Evolutionary conservation across 1,140 invertebrate species (phyloP), one percentile per base, ranked within the genome.

Genomic region (Cyphomyrmex costatus): DNA sequence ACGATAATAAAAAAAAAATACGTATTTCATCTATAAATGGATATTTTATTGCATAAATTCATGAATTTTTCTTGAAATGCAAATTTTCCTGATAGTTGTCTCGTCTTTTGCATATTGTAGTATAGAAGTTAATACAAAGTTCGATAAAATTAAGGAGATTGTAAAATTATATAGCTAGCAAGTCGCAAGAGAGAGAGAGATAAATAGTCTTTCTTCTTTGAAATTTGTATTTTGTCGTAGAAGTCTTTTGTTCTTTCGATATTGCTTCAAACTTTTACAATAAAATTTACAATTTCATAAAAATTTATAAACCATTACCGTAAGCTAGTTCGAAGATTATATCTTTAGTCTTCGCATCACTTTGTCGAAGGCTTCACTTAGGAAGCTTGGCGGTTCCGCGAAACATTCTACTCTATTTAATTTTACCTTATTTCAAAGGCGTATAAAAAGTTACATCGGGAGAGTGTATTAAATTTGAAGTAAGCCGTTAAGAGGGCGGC

Each of bases 381-480:
- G 30, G 33, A 46, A 46, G 16, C 46, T 19, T 33, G 46, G 21
- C n/a, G 42, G 19, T 14, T 27, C 16, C 24, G 58, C 36, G 33
- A 70, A 80, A 58, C 46, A 56, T 80, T 80, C 21, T 33, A 30
- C 19, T 68, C 8, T 51, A 53, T 61, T 79, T 36, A 79, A 24
- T 30, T 24, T 51, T 46, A 49, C n/a, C 53, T 61, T 49, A 61
- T 74, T 60, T 30, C 24, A 2, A 70, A 56, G 10, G 78, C 21
- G 79, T 24, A 14, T 74, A 83, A 83, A 68, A 73, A 83, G 74
- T 74, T 83, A 83, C 53, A 21, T 61, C 19, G 42, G 4, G 16
- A 12, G 27, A 42, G 24, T 42, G 51, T 58, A 73, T 82, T 73
- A 82, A 82, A 82, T 82, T 82, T n/a, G 8, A 49, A 70, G 2